Evolutionary conservation across 2,888 invertebrate species (phyloP).

Genomic region (Monoplex corrugatus): DNA sequence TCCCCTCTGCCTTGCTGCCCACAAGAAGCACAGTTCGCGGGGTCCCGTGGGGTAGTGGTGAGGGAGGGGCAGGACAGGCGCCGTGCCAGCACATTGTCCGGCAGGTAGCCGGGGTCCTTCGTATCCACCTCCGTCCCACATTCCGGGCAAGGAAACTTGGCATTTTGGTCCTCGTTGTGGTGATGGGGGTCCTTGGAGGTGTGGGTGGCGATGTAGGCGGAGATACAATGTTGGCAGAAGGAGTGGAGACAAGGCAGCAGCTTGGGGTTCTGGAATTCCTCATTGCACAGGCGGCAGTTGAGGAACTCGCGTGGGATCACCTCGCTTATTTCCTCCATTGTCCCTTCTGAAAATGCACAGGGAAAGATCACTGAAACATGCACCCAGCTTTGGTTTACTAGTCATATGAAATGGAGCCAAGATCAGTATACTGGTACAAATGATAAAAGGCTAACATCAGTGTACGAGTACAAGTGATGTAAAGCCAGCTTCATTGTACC

Average conservation of each 20-base stretch:
- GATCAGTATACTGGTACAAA: background rate
- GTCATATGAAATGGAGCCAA: background rate
- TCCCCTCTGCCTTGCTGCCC: conserved; percentile 18
- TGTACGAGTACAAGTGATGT: too few species aligned
- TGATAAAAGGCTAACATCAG: background rate
- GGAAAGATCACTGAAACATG: background rate
- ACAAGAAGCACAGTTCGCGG: conserved; percentile 58
- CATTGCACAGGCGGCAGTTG: conserved; percentile 72
- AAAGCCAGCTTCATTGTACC: too few species aligned
- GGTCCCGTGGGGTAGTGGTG: conserved; percentile 56
- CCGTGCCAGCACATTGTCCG: conserved; percentile 70
- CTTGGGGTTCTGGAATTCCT: conserved; percentile 72
- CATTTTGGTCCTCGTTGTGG: conserved; percentile 33
- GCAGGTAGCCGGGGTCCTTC: conserved; percentile 59
- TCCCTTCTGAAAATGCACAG: conserved; percentile 25
- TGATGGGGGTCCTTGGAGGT: background rate
- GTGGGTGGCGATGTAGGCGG: conserved; percentile 48
- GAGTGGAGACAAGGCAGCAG: conserved; percentile 73
- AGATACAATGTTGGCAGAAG: conserved; percentile 57
- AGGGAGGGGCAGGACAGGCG: conserved; percentile 65
- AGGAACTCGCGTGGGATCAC: conserved; percentile 74
- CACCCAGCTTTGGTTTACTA: background rate
- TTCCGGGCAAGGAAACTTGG: conserved; percentile 70
- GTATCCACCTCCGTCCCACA: conserved; percentile 66
- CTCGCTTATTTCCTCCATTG: conserved; percentile 65